A percentile compares a stretch with the other conserved stretches of the same genome.
These are phyloP conservation scores for Xenopus borealis DNA, from an alignment of 2,113 vertebrate genomes.

Conservation along the genomic window DNA sequence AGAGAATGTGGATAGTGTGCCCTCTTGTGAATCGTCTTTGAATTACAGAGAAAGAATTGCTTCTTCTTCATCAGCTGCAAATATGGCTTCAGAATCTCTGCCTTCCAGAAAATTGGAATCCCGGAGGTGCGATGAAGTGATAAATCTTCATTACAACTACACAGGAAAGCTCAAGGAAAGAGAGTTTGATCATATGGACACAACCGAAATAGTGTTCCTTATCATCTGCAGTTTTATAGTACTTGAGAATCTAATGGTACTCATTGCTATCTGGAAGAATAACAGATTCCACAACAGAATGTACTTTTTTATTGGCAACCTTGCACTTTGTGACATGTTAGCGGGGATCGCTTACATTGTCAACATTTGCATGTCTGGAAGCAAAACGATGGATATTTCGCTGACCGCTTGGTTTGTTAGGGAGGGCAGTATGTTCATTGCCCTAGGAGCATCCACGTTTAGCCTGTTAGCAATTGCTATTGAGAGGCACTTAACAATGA, in stretches of 20 bases:
- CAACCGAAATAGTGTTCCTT: conserved; percentile 73
- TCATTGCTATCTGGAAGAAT: conserved; percentile 93
- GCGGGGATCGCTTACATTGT: conserved; percentile 84
- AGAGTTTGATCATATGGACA: conserved; percentile 57
- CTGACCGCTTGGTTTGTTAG: conserved; percentile 82
- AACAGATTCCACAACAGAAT: conserved; percentile 92
- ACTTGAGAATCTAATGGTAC: conserved; percentile 89
- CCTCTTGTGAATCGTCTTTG: conserved; percentile 61
- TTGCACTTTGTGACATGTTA: conserved; percentile 92
- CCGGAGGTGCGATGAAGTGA: conserved; percentile 60
- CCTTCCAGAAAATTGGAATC: conserved; percentile 1
- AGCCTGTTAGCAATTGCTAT: conserved; percentile 93
- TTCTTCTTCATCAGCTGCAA: background rate
- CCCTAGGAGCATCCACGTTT: conserved; percentile 87
- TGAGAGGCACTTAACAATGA: conserved; percentile 95
- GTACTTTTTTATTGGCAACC: conserved; percentile 96
- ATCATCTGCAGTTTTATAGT: conserved; percentile 86
- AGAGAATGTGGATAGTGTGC: conserved; percentile 54
- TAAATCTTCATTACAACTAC: conserved; percentile 82
- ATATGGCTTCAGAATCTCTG: conserved; percentile 51
- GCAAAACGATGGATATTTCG: conserved; percentile 80
- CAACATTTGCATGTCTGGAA: conserved; percentile 90
- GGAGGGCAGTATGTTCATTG: conserved; percentile 93
- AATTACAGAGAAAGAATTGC: background rate
- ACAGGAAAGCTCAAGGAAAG: conserved; percentile 80